Percentiles rank a stretch among this genome's conserved stretches.
phyloP scores from a whole-genome alignment of 2,888 invertebrate genomes.

The Vannuccia rotundouncinata region DNA sequence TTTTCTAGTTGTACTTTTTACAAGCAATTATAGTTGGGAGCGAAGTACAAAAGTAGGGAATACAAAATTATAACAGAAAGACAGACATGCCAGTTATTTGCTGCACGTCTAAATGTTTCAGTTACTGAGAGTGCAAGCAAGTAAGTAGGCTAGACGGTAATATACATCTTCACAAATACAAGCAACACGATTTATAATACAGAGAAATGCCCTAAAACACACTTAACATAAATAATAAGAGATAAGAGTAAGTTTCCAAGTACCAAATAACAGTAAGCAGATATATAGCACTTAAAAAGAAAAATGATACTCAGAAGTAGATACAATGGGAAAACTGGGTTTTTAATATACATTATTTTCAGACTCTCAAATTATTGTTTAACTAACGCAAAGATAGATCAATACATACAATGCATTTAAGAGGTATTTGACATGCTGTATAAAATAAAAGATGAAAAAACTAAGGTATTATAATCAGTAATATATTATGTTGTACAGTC shows the following conservation, averaged over 20 bases:
- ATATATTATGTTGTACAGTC: not conserved
- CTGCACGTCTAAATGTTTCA: not conserved
- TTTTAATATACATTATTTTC: not conserved
- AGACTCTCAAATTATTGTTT: not conserved
- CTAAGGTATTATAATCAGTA: not conserved
- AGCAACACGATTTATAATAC: constrained; percentile 23
- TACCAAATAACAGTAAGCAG: not conserved
- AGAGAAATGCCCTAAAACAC: constrained; percentile 24
- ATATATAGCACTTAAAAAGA: constrained; percentile 20
- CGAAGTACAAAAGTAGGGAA: constrained; percentile 19
- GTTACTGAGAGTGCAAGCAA: constrained; percentile 23
- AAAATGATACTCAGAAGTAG: not conserved
- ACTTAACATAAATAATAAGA: not conserved
- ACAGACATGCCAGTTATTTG: constrained; percentile 19
- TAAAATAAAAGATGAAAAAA: not conserved
- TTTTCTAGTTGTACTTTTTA: not conserved
- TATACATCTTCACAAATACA: constrained; percentile 25
- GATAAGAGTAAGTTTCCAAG: not conserved
- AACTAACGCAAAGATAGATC: not conserved
- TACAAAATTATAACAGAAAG: constrained; percentile 26
- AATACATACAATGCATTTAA: not conserved
- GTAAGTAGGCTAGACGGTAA: constrained; percentile 26
- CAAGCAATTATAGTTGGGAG: constrained; percentile 13
- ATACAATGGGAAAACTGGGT: not conserved
- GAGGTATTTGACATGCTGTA: no score